Conservation (phyloP, 2,888 invertebrate species). For the Sinopyrophorus schimmeli region DNA sequence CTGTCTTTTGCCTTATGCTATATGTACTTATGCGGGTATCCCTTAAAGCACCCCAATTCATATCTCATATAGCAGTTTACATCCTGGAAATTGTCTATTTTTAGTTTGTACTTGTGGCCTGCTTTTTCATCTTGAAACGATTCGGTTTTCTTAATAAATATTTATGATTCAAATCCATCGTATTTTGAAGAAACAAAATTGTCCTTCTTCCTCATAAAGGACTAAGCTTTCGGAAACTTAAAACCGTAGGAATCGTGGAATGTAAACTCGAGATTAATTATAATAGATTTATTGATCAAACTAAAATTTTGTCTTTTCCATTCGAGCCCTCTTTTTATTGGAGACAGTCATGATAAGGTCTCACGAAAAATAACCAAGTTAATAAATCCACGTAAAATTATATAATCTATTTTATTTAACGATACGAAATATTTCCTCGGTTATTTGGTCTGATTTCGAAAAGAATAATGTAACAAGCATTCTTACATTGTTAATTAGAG, state of each 20-base stretch:
- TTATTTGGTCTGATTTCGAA: slow-evolving; percentile 17
- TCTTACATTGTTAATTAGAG: slow-evolving; percentile 14
- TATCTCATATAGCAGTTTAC: slow-evolving; percentile 4
- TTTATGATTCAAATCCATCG: no score
- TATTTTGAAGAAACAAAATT: no score
- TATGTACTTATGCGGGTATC: slow-evolving; percentile 18
- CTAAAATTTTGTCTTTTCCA: slow-evolving; percentile 32
- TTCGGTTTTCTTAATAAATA: no score
- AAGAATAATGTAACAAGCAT: slow-evolving; percentile 11
- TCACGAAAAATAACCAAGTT: neutral
- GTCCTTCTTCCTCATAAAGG: no score
- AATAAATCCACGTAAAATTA: neutral
- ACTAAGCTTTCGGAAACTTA: slow-evolving; percentile 31
- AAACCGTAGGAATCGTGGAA: slow-evolving; percentile 52
- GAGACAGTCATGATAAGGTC: slow-evolving; percentile 16
- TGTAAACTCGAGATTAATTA: slow-evolving; percentile 54
- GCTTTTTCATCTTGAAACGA: neutral
- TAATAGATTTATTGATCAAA: slow-evolving; percentile 54
- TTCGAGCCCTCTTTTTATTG: slow-evolving; percentile 16
- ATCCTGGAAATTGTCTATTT: neutral
- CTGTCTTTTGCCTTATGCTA: slow-evolving; percentile 27
- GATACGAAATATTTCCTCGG: neutral
- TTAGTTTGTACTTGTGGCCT: neutral
- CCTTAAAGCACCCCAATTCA: slow-evolving; percentile 21
- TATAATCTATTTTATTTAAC: slow-evolving; percentile 8